Evolutionary conservation across 2,797 vertebrate genomes (phyloP).

Genomic region (Crenichthys baileyi): DNA sequence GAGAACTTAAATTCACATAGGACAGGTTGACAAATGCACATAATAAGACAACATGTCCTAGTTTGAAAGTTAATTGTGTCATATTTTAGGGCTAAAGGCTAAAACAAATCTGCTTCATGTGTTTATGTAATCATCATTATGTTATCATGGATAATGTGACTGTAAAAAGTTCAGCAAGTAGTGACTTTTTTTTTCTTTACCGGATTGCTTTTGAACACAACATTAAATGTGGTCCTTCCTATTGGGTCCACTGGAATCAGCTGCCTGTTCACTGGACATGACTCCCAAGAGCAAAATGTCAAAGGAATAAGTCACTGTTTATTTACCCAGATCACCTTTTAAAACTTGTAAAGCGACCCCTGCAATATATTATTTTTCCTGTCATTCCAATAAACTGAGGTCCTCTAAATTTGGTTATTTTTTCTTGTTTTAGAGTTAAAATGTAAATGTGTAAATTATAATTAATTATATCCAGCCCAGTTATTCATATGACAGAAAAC

Average conservation of each 20-base stretch:
- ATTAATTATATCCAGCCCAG: neutral
- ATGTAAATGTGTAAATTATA: neutral
- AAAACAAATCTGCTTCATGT: neutral
- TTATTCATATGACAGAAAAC: neutral
- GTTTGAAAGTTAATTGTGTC: neutral
- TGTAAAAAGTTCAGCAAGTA: neutral
- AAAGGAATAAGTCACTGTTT: neutral
- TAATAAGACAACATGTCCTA: too few species aligned
- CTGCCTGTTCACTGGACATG: neutral
- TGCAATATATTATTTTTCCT: neutral
- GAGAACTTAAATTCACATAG: neutral
- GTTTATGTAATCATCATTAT: too few species aligned
- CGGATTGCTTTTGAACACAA: neutral
- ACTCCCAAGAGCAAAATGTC: neutral
- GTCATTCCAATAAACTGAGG: neutral
- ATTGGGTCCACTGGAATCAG: neutral
- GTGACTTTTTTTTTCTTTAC: neutral
- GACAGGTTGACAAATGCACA: too few species aligned
- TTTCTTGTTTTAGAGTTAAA: neutral
- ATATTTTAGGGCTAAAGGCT: neutral
- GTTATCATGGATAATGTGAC: neutral
- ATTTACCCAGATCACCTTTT: neutral
- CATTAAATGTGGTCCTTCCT: neutral
- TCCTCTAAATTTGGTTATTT: neutral
- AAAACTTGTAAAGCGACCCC: neutral